Conservation (phyloP, 1,140 invertebrate genomes). For the Trichonephila clavata region DNA sequence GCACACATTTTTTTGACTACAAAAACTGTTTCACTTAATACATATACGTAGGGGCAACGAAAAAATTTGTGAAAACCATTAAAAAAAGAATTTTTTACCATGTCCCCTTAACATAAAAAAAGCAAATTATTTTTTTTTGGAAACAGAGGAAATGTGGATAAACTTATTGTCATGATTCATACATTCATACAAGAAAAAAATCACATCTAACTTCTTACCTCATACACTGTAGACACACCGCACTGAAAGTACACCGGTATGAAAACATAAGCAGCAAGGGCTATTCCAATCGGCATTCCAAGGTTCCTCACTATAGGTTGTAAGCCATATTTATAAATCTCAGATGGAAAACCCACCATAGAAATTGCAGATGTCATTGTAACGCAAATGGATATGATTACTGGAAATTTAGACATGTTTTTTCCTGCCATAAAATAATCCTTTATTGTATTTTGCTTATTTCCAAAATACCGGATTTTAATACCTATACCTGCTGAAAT, state of each 20-base stretch:
- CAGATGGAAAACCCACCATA: neutral
- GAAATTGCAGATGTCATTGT: neutral
- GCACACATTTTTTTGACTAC: too few relatives aligned
- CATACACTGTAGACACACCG: neutral
- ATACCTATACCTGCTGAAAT: neutral
- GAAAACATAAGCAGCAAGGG: neutral
- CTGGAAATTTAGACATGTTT: neutral
- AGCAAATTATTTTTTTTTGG: too few relatives aligned
- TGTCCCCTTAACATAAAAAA: too few relatives aligned
- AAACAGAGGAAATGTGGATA: too few relatives aligned
- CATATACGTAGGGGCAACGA: too few relatives aligned
- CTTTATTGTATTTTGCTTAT: neutral
- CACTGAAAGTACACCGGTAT: neutral
- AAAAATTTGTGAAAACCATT: too few relatives aligned
- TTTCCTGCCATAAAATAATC: neutral
- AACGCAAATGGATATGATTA: neutral
- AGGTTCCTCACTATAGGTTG: neutral
- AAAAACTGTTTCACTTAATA: too few relatives aligned
- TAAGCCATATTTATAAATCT: neutral
- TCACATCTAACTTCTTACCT: too few relatives aligned
- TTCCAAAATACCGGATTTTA: neutral
- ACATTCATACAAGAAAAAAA: too few relatives aligned
- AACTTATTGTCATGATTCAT: too few relatives aligned
- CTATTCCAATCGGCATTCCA: constrained; percentile 86
- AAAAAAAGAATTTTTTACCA: too few relatives aligned